Percentiles rank a stretch among this genome's conserved stretches.
phyloP scores from a whole-genome alignment of 2,888 invertebrate genomes.

The Phortica okadai region DNA sequence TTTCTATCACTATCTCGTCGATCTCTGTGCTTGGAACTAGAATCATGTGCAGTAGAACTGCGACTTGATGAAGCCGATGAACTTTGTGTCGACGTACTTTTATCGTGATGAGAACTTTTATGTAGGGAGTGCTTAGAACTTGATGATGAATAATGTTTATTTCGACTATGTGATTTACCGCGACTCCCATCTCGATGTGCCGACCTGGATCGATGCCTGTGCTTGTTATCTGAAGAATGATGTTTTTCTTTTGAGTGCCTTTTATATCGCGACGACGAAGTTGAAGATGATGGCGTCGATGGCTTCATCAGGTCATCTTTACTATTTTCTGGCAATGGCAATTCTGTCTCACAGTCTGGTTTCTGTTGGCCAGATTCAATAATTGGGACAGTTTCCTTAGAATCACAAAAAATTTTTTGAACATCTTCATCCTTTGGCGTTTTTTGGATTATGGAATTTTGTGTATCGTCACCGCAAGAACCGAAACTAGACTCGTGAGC shows the following conservation, averaged over 20 bases:
- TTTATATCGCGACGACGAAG: slow-evolving; percentile 66
- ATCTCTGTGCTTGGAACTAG: slow-evolving; percentile 53
- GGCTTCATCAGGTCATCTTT: slow-evolving; percentile 42
- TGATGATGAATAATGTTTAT: slow-evolving; percentile 57
- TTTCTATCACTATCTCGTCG: slow-evolving; percentile 47
- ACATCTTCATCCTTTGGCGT: not conserved
- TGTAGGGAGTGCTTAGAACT: slow-evolving; percentile 52
- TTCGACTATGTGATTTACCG: slow-evolving; percentile 48
- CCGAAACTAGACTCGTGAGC: slow-evolving; percentile 30
- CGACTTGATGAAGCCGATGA: slow-evolving; percentile 52
- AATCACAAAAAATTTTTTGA: not conserved
- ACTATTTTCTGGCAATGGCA: slow-evolving; percentile 1
- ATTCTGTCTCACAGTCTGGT: not conserved
- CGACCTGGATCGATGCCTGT: slow-evolving; percentile 48
- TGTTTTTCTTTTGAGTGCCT: slow-evolving; percentile 61
- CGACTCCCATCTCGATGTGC: slow-evolving; percentile 51
- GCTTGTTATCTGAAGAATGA: slow-evolving; percentile 54
- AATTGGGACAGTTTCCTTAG: not conserved
- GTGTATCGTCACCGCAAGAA: slow-evolving; percentile 35
- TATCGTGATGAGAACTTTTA: slow-evolving; percentile 57
- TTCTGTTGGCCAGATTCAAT: not conserved
- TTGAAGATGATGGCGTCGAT: slow-evolving; percentile 52
- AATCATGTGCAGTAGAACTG: slow-evolving; percentile 48
- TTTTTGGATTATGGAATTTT: not conserved
- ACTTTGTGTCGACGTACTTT: slow-evolving; percentile 52